These are phyloP conservation scores for Varecia variegata DNA, from an alignment of 2,797 vertebrate genomes.

Conservation along the genomic window DNA sequence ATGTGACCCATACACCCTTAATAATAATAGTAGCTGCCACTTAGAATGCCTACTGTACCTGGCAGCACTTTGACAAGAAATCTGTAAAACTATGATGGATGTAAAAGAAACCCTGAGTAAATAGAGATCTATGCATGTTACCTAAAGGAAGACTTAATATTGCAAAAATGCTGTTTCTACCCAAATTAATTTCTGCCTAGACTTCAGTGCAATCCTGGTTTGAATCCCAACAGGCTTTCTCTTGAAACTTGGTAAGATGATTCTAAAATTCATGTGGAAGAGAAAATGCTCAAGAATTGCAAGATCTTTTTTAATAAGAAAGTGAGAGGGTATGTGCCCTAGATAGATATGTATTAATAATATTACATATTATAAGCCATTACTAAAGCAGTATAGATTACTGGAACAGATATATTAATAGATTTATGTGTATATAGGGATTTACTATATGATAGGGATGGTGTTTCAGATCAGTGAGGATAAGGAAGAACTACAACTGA, in stretches of 20 bases:
- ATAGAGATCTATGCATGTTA: not conserved
- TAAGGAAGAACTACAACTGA: not conserved
- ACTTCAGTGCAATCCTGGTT: not conserved
- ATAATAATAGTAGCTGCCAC: not conserved
- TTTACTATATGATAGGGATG: not conserved
- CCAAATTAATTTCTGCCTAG: not conserved
- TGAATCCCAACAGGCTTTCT: not conserved
- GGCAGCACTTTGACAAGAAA: conserved; percentile 35
- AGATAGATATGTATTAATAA: not conserved
- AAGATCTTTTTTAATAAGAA: conserved; percentile 27
- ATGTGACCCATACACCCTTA: not conserved
- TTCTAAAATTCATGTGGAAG: conserved; percentile 6
- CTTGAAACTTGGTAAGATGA: conserved; percentile 9
- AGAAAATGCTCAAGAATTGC: conserved; percentile 24
- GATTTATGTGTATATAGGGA: not conserved
- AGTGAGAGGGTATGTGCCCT: not conserved
- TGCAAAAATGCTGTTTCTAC: not conserved
- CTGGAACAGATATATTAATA: not conserved
- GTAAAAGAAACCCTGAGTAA: not conserved
- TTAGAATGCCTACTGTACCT: not conserved
- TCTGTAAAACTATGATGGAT: not conserved
- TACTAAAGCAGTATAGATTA: conserved; percentile 28
- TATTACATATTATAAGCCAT: not conserved
- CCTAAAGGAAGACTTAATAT: not conserved
- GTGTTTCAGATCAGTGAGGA: not conserved